Conservation (phyloP, 2,797 vertebrate species). For the Pelochelys cantorii region DNA sequence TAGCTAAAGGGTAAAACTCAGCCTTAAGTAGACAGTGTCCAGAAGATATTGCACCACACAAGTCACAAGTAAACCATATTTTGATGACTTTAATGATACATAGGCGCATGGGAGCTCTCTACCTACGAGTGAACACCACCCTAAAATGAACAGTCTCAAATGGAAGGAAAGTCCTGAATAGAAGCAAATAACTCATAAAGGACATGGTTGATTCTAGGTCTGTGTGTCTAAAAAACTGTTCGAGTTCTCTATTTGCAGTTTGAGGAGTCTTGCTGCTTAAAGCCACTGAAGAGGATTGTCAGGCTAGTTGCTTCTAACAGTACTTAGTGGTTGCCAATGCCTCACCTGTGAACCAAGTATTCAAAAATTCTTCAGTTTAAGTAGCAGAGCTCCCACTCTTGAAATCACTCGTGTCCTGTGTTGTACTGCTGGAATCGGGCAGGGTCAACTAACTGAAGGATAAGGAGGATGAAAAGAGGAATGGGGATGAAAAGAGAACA, state of each 20-base stretch:
- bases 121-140: background rate
- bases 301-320: background rate
- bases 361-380: background rate
- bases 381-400: background rate
- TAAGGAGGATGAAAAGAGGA: background rate
- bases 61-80: background rate
- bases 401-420: background rate
- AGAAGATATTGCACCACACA: background rate
- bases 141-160: background rate
- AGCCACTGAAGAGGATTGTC: background rate
- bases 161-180: background rate
- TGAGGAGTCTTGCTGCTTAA: background rate
- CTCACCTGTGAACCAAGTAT: background rate
- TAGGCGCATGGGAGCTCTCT: background rate
- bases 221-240: background rate
- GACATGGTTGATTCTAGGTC: background rate
- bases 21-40: background rate
- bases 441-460: background rate
- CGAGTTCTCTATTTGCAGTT: background rate
- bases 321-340: too few species aligned
- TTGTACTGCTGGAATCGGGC: background rate
- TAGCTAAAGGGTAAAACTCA: background rate
- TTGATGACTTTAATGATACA: background rate
- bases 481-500: background rate
- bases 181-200: background rate